These are phyloP conservation scores for Leiothrix lutea DNA, from an alignment of 2,113 vertebrate genomes.

Conservation along the genomic window DNA sequence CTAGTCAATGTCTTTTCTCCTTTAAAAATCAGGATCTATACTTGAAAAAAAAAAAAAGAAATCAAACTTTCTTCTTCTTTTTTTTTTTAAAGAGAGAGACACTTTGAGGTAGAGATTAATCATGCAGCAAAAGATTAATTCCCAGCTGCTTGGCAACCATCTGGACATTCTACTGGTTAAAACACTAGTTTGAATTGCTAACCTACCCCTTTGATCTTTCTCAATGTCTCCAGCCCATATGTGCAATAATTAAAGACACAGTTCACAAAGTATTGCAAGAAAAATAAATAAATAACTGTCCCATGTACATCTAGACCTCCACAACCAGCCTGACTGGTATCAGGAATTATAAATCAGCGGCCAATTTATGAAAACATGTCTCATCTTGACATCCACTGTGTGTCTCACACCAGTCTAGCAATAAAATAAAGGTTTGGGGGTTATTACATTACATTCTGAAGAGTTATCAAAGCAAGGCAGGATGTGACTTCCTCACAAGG, in stretches of 20 bases:
- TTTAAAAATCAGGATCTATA: not conserved
- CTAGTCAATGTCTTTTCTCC: not conserved
- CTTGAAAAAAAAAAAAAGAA: not conserved
- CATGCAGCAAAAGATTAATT: slow-evolving; percentile 57
- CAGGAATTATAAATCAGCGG: slow-evolving; percentile 42
- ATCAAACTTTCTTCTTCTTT: not conserved
- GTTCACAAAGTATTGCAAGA: not conserved
- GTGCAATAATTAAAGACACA: slow-evolving; percentile 65
- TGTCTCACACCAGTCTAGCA: slow-evolving; percentile 7
- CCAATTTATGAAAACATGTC: slow-evolving; percentile 12
- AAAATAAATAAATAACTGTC: slow-evolving; percentile 4
- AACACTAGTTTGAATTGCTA: slow-evolving; percentile 63
- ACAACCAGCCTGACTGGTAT: not conserved
- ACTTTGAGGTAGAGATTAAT: slow-evolving; percentile 59
- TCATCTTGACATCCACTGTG: not conserved
- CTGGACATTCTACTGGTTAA: slow-evolving; percentile 67
- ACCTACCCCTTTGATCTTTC: slow-evolving; percentile 60
- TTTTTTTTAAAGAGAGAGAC: not conserved
- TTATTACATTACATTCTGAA: not conserved
- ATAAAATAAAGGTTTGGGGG: slow-evolving; percentile 33
- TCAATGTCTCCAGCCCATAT: slow-evolving; percentile 60
- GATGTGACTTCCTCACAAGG: not conserved
- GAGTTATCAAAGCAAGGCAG: slow-evolving; percentile 48
- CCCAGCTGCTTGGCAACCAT: slow-evolving; percentile 67
- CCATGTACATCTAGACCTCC: not conserved